Percentiles rank a stretch among this genome's conserved stretches.
Evolutionary conservation across 2,888 invertebrate species (phyloP).

Genomic region (Hanleya hanleyi): DNA sequence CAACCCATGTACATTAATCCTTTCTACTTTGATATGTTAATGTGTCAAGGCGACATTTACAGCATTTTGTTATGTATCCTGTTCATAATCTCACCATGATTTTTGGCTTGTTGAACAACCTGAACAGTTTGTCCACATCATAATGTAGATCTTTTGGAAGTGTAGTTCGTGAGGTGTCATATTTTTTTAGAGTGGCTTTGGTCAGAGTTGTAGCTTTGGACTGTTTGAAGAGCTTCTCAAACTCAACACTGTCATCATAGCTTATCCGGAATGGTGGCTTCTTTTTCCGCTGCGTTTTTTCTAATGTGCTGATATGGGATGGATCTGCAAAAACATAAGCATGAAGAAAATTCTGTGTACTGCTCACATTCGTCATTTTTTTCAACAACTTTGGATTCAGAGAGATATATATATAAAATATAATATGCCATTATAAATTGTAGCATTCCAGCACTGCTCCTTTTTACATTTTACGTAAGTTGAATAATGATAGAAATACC

Average conservation of each 20-base stretch:
- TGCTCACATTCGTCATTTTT: too few relatives aligned
- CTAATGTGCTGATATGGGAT: background rate
- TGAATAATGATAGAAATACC: too few relatives aligned
- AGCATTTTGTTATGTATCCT: too few relatives aligned
- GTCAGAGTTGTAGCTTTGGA: conserved; percentile 65
- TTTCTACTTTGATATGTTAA: too few relatives aligned
- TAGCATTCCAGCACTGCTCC: too few relatives aligned
- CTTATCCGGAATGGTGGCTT: conserved; percentile 65
- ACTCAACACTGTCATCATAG: conserved; percentile 64
- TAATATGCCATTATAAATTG: too few relatives aligned
- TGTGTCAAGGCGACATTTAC: too few relatives aligned
- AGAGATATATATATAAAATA: too few relatives aligned
- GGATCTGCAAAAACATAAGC: background rate
- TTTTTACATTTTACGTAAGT: too few relatives aligned
- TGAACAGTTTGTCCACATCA: conserved; percentile 62
- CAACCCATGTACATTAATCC: too few relatives aligned
- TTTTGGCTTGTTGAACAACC: conserved; percentile 56
- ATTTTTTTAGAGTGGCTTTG: conserved; percentile 62
- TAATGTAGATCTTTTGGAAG: conserved; percentile 69
- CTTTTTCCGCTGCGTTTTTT: conserved; percentile 32
- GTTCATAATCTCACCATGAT: conserved; percentile 59
- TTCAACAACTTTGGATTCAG: too few relatives aligned
- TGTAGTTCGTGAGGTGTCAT: conserved; percentile 61
- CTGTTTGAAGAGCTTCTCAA: conserved; percentile 50
- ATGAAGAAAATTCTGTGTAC: too few relatives aligned